Conservation (phyloP, 2,797 vertebrate species). For the Epinephelus awoara region DNA sequence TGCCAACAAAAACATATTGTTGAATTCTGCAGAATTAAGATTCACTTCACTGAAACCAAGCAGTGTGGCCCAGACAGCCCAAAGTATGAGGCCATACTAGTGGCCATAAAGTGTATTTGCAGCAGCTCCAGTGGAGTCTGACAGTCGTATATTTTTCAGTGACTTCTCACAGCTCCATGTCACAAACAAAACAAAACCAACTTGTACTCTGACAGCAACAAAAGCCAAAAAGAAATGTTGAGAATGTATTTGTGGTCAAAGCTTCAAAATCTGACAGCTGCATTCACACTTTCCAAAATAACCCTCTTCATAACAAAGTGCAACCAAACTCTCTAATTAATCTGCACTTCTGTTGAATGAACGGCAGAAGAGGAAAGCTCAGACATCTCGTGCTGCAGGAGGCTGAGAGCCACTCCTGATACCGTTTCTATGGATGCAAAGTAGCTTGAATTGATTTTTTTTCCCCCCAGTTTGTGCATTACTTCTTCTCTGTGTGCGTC, state of each 20-base stretch:
- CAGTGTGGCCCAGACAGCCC: too few relatives aligned
- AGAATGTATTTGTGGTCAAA: neutral
- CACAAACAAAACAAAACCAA: neutral
- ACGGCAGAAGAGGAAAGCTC: neutral
- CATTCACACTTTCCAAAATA: neutral
- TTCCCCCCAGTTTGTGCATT: neutral
- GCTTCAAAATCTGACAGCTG: neutral
- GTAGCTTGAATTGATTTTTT: neutral
- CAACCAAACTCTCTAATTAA: constrained; percentile 1
- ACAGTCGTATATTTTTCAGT: neutral
- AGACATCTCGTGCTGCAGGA: too few relatives aligned
- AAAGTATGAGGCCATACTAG: too few relatives aligned
- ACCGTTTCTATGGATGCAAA: neutral
- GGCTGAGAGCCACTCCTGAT: neutral
- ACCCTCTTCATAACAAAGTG: neutral
- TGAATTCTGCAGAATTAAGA: too few relatives aligned
- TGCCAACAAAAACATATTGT: too few relatives aligned
- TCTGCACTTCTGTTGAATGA: too few relatives aligned
- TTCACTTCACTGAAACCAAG: too few relatives aligned
- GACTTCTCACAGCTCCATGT: neutral
- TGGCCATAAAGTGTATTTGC: neutral
- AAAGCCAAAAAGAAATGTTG: too few relatives aligned
- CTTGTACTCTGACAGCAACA: neutral
- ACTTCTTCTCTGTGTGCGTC: constrained; percentile 13
- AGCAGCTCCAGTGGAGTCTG: neutral